Conservation (phyloP, 2,113 vertebrate genomes). For the Callithrix jacchus region DNA sequence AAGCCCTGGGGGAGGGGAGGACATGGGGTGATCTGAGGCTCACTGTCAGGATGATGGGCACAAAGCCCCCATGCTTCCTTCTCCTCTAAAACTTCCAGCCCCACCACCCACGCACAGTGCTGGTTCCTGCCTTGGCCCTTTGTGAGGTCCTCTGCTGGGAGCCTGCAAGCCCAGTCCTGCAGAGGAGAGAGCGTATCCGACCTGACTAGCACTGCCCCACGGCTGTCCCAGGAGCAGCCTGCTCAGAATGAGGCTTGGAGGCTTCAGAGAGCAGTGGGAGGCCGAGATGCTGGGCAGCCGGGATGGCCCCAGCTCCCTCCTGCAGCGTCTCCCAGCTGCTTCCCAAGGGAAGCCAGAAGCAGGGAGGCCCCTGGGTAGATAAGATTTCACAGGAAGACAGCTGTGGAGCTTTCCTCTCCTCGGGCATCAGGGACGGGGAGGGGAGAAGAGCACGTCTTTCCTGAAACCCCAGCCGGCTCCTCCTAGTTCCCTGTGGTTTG, state of each 20-base stretch:
- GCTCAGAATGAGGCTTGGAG: background rate
- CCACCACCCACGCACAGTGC: background rate
- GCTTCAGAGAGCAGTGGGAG: background rate
- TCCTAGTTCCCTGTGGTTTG: background rate
- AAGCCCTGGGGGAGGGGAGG: background rate
- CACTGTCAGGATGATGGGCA: background rate
- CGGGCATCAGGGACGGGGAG: background rate
- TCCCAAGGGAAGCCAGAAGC: slow-evolving; percentile 29
- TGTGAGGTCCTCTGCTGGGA: background rate
- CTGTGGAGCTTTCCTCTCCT: slow-evolving; percentile 40
- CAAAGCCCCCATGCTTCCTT: slow-evolving; percentile 28
- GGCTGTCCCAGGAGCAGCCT: background rate
- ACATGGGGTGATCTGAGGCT: background rate
- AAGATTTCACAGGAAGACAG: slow-evolving; percentile 73
- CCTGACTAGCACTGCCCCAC: background rate
- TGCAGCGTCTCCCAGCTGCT: slow-evolving; percentile 61
- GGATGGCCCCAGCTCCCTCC: background rate
- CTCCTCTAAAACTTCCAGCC: background rate
- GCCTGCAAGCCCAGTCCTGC: background rate
- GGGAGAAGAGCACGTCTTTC: background rate
- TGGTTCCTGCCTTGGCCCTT: background rate
- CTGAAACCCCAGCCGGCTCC: background rate
- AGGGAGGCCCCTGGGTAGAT: slow-evolving; percentile 50
- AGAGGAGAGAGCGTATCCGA: background rate
- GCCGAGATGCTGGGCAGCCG: background rate